Percentiles rank a stretch among this genome's conserved stretches.
Conservation (phyloP, 2,797 vertebrate genomes). For the Intellagama lesueurii region DNA sequence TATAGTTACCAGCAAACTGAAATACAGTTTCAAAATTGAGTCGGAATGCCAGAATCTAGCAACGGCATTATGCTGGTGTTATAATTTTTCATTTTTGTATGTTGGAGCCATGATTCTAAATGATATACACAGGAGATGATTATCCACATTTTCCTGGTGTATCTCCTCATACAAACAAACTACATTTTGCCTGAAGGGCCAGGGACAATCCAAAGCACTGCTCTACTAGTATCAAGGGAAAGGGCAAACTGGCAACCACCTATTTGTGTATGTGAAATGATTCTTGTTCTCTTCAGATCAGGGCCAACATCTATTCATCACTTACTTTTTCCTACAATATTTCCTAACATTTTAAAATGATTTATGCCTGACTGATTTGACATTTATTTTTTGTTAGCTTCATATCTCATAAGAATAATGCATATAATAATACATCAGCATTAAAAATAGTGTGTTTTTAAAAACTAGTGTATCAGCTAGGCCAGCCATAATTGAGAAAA, state of each 20-base stretch:
- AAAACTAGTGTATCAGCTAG: too few species aligned
- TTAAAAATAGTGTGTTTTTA: too few species aligned
- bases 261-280: neutral
- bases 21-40: constrained; percentile 42
- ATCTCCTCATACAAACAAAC: too few species aligned
- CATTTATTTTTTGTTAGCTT: neutral
- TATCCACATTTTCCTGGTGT: neutral
- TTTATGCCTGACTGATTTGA: neutral
- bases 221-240: neutral
- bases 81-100: constrained; percentile 2
- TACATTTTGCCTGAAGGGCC: neutral
- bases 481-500: too few species aligned
- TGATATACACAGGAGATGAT: neutral
- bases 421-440: too few species aligned
- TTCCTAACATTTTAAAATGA: neutral
- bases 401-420: too few species aligned
- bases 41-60: constrained; percentile 37
- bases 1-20: neutral
- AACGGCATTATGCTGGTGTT: constrained; percentile 4
- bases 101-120: constrained; percentile 7
- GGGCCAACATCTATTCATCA: neutral
- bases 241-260: neutral
- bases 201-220: neutral
- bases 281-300: neutral
- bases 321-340: neutral